A percentile compares a stretch with the other conserved stretches of the same genome.
phyloP scores from a whole-genome alignment of 1,140 invertebrate species.

The Scaptodrosophila lebanonensis region DNA sequence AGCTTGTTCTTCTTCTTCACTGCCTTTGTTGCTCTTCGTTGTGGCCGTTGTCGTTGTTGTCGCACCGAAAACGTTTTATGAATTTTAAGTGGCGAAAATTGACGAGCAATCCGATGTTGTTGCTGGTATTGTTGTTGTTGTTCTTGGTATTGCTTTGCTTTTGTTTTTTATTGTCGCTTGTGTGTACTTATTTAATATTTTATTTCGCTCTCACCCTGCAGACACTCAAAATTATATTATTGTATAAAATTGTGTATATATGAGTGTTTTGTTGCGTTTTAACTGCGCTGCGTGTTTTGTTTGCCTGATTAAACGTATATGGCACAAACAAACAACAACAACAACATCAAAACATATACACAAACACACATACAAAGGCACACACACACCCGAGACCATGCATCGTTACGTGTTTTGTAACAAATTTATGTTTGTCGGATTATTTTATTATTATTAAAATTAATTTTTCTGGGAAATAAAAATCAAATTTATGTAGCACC shows the following conservation, averaged over 20 bases:
- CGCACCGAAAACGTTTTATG: slow-evolving; percentile 54
- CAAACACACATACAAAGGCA: neutral
- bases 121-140: too few relatives aligned
- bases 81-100: slow-evolving; percentile 72
- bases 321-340: neutral
- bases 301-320: slow-evolving; percentile 44
- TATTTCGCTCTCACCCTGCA: slow-evolving; percentile 21
- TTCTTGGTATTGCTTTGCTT: slow-evolving; percentile 65
- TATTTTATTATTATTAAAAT: slow-evolving; percentile 66
- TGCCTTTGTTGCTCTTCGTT: neutral
- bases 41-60: slow-evolving; percentile 3
- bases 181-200: slow-evolving; percentile 64
- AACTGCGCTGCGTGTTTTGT: slow-evolving; percentile 65
- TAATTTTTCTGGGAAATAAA: slow-evolving; percentile 64
- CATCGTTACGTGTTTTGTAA: slow-evolving; percentile 54
- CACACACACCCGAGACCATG: neutral
- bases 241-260: slow-evolving; percentile 51
- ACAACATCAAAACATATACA: too few relatives aligned
- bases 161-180: slow-evolving; percentile 63
- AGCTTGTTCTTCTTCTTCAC: neutral
- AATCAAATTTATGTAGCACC: slow-evolving; percentile 74
- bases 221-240: slow-evolving; percentile 41
- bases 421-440: slow-evolving; percentile 58
- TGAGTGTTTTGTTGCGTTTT: slow-evolving; percentile 60
- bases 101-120: too few relatives aligned